Evolutionary conservation across 1,140 invertebrate genomes (phyloP).

Genomic region (Drepana arcuata): DNA sequence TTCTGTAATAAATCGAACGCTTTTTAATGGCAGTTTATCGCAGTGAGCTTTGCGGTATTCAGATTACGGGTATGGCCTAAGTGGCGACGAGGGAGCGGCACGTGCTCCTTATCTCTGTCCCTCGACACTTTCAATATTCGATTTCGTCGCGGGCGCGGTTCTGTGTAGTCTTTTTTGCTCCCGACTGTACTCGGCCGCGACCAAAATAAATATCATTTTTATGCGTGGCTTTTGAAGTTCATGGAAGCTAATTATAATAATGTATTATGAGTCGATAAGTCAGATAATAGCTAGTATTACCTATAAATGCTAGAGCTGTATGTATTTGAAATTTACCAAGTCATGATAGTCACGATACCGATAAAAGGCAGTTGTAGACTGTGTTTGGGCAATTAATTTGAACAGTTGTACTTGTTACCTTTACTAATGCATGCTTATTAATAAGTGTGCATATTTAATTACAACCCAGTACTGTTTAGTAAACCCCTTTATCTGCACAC

Average conservation of each 20-base stretch:
- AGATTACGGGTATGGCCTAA: conserved; percentile 60
- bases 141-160: conserved; percentile 48
- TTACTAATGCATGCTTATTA: too few relatives aligned
- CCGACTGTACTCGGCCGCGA: conserved; percentile 19
- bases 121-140: conserved; percentile 70
- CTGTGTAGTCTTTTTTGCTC: conserved; percentile 39
- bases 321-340: too few relatives aligned
- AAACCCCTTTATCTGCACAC: neutral
- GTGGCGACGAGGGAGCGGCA: conserved; percentile 56
- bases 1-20: conserved; percentile 68
- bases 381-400: too few relatives aligned
- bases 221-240: conserved; percentile 15
- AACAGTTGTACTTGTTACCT: too few relatives aligned
- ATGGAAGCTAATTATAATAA: conserved; percentile 14
- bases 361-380: too few relatives aligned
- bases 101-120: conserved; percentile 60
- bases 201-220: conserved; percentile 17
- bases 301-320: too few relatives aligned
- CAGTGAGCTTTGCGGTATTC: conserved; percentile 65
- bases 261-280: conserved; percentile 5
- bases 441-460: too few relatives aligned
- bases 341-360: too few relatives aligned
- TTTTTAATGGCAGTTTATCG: conserved; percentile 71
- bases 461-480: too few relatives aligned
- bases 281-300: too few relatives aligned